phyloP scores from a whole-genome alignment of 2,797 vertebrate genomes.

The Anolis apletophallus region DNA sequence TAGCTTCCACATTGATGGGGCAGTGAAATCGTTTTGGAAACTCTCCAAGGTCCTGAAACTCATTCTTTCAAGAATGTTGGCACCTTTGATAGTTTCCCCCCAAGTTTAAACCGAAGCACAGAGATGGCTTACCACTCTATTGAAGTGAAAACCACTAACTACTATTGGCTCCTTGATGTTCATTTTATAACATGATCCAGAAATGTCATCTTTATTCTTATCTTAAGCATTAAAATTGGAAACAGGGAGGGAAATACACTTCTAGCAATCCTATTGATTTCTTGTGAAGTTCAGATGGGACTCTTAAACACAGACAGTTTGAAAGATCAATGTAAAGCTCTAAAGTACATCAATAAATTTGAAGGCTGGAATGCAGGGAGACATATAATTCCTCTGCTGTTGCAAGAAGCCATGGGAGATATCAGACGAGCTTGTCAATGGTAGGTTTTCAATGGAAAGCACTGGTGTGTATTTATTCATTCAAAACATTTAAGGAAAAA shows the following conservation, averaged over 20 bases:
- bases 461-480: background rate
- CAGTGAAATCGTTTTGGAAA: too few relatives aligned
- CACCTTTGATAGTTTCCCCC: too few relatives aligned
- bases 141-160: too few relatives aligned
- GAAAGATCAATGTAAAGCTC: constrained; percentile 22
- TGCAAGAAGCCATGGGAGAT: background rate
- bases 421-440: background rate
- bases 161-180: too few relatives aligned
- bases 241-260: background rate
- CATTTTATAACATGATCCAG: background rate
- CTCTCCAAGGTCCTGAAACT: too few relatives aligned
- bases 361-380: constrained; percentile 6
- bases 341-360: constrained; percentile 19
- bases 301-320: constrained; percentile 32
- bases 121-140: too few relatives aligned
- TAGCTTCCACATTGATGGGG: too few relatives aligned
- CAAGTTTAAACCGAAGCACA: too few relatives aligned
- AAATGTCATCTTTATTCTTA: background rate
- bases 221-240: background rate
- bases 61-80: too few relatives aligned
- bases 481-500: background rate
- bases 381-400: constrained; percentile 11
- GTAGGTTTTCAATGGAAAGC: constrained; percentile 8
- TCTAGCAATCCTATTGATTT: constrained; percentile 19
- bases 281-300: constrained; percentile 18